These are phyloP conservation scores for Tenthredo distinguenda DNA, from an alignment of 2,888 invertebrate species.

Conservation along the genomic window DNA sequence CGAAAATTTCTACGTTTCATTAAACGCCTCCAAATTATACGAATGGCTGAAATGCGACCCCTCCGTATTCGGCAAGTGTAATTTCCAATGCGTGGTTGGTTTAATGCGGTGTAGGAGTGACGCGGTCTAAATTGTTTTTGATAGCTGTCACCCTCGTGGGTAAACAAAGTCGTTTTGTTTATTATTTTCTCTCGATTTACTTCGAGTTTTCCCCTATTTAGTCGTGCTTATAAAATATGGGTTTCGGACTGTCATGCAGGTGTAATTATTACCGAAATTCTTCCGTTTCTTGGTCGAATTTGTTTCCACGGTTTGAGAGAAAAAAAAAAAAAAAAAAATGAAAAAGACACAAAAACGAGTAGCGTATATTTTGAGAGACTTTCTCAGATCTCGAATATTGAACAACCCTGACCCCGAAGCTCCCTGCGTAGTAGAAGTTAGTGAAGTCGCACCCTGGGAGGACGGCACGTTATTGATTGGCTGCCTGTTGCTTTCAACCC, in stretches of 20 bases:
- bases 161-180: slow-evolving; percentile 1
- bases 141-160: slow-evolving; percentile 17
- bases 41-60: not conserved
- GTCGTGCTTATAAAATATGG: not conserved
- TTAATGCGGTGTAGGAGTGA: slow-evolving; percentile 9
- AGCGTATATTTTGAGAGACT: not conserved
- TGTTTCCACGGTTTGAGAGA: not conserved
- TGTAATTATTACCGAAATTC: slow-evolving; percentile 10
- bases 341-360: not conserved
- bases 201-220: not conserved
- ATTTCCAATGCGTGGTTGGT: not conserved
- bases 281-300: not conserved
- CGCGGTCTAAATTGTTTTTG: slow-evolving; percentile 24
- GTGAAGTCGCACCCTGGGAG: slow-evolving; percentile 66
- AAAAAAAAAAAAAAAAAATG: not conserved
- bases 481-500: slow-evolving; percentile 75
- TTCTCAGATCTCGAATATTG: slow-evolving; percentile 14
- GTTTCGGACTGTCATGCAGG: not conserved
- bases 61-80: not conserved
- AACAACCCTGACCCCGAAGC: slow-evolving; percentile 50
- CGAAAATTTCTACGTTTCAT: not conserved
- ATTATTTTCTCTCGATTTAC: not conserved
- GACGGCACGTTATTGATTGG: slow-evolving; percentile 74
- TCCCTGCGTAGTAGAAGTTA: slow-evolving; percentile 60
- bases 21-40: not conserved